Base-by-base conservation (phyloP, 2,888 invertebrate species). In the Acanthosoma haemorrhoidale region DNA sequence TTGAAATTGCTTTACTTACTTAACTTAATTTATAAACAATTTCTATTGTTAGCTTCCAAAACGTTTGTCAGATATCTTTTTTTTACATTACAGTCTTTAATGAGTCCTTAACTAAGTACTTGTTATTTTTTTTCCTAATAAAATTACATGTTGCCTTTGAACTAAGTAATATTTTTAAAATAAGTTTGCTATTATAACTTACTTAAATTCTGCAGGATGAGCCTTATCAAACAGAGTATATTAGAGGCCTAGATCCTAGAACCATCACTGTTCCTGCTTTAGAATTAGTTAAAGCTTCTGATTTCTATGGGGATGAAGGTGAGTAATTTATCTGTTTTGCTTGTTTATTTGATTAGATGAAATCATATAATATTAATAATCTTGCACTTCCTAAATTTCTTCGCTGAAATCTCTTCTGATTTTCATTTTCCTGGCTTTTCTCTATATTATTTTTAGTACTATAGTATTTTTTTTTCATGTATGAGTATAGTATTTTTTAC, bases 251-350 rank as follows among this genome's bases (percentile, higher is more conserved):
- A 77, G 39, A 79, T 82, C 2, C 78, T 78, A 73, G 78, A 79
- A 43, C 79, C 80, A 66, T 81, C 83, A 77, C 83, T 82, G 15
- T 82, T 83, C 58, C 79, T 83, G 25, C 83, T 83, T n/a, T 77
- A 82, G 82, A 82, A 21, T 77, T 84, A 16, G 78, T 83, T 71
- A 81, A 80, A 74, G 81, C 80, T 57, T 78, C 78, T 29, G 82
- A 81, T 70, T 80, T 79, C 61, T 75, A 74, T 71, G 75, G 72
- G 15, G 70, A 68, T 15, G 71, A 71, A 59, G 75, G 76, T 75
- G 68, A 41, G 61, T n/a, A n/a, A n/a, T n/a, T 58, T 34, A 18
- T 25, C n/a, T 61, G 15, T n/a, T n/a, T n/a, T n/a, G n/a, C n/a
- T n/a, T n/a, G n/a, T n/a, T n/a, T n/a, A n/a, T n/a, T n/a, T n/a